Evolutionary conservation across 2,888 invertebrate genomes (phyloP), one percentile per base, ranked within the genome.

Genomic region (Galeruca laticollis): DNA sequence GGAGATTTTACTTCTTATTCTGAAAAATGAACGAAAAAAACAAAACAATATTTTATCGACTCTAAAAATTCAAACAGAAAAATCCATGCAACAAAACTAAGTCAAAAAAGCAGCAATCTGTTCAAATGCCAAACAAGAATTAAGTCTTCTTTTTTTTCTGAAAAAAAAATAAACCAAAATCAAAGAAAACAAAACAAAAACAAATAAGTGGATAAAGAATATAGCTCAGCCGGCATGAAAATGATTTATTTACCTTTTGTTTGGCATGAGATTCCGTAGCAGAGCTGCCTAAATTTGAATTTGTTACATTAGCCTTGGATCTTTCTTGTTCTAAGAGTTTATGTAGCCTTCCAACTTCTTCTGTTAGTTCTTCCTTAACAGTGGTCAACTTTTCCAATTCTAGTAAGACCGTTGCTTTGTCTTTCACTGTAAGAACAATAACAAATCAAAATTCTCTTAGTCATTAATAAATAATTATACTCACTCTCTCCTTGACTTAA

Each of bases 241-340:
- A 54, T 2, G 3, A 26, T 26, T 18, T n/a, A 21, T 3, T 15
- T 60, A 67, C 72, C 64, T 74, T 74, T 56, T 74, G 73, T 57
- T 74, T 74, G 15, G 11, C 67, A 40, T 74, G 72, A 18, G 65
- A 61, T 35, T 74, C 73, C 11, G 70, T 33, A 1, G 64, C 54
- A 20, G 68, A 26, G 40, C 49, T 63, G 3, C 60, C 20, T 31
- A 47, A 60, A 35, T 51, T 91, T 60, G 87, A 82, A 74, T 8
- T 9, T 18, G 15, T 47, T 18, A 85, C 51, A 57, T 69, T 71
- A 15, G 60, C 66, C n/a, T 73, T 72, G 3, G 93, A 93, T 60
- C 93, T 87, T 84, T 94, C 94, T 81, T 92, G 92, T 84, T 94
- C 94, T 47, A 94, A 85, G 70, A 92, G 90, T 6, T 90, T 90